These are phyloP conservation scores for Hymenopus coronatus DNA, from an alignment of 2,888 invertebrate genomes.

Conservation along the genomic window DNA sequence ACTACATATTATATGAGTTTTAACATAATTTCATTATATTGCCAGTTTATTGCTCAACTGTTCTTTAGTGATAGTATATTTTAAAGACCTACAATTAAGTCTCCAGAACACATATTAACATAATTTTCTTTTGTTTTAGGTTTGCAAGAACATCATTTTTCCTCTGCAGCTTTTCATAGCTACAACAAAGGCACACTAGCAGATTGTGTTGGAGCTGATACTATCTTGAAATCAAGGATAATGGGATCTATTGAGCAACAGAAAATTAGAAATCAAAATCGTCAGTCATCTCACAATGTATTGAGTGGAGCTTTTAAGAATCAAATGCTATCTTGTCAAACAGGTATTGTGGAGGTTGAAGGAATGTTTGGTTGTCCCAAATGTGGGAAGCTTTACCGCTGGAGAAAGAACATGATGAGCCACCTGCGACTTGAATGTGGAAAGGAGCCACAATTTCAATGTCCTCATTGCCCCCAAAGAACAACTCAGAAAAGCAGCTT, in stretches of 20 bases:
- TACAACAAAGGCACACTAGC: not conserved
- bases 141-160: not conserved
- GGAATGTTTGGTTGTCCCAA: constrained; percentile 42
- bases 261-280: not conserved
- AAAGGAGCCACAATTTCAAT: constrained; percentile 41
- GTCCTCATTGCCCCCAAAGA: constrained; percentile 44
- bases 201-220: not conserved
- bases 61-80: not conserved
- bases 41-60: too few relatives aligned
- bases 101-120: not conserved
- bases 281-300: not conserved
- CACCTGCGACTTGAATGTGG: constrained; percentile 42
- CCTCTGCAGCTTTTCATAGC: not conserved
- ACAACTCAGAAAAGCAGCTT: constrained; percentile 40
- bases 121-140: not conserved
- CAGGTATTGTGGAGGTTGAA: not conserved
- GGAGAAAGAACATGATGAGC: constrained; percentile 38
- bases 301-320: not conserved
- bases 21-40: too few relatives aligned
- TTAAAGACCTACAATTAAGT: not conserved
- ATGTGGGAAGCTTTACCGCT: constrained; percentile 41
- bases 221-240: not conserved
- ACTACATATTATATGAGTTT: too few relatives aligned
- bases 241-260: not conserved
- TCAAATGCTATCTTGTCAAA: not conserved